phyloP scores from a whole-genome alignment of 1,140 invertebrate genomes.

The Meloidogyne hapla region DNA sequence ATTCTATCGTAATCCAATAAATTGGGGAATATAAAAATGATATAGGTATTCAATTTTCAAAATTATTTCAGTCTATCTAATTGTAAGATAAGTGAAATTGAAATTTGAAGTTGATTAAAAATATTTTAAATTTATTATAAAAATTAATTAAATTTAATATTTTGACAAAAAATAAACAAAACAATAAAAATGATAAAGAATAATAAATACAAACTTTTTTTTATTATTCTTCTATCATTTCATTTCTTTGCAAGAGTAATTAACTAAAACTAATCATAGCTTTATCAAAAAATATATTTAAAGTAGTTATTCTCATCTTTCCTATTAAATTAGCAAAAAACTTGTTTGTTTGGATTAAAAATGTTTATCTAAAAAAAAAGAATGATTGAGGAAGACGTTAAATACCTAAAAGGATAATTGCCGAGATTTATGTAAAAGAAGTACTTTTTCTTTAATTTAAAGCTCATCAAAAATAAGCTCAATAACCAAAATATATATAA shows the following conservation, averaged over 20 bases:
- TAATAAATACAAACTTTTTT: conserved; percentile 1
- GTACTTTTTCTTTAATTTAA: too few relatives aligned
- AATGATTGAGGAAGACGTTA: not conserved
- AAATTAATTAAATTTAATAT: not conserved
- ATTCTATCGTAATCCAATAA: too few relatives aligned
- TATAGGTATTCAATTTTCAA: too few relatives aligned
- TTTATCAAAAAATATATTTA: not conserved
- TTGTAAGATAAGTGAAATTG: too few relatives aligned
- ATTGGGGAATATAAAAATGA: too few relatives aligned
- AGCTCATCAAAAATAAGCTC: too few relatives aligned
- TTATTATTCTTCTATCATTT: not conserved
- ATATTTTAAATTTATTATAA: not conserved
- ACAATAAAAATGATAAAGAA: not conserved
- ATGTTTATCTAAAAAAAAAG: not conserved
- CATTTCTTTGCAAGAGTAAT: not conserved
- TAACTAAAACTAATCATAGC: not conserved
- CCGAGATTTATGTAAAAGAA: not conserved
- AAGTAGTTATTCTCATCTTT: not conserved
- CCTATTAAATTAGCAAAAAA: not conserved
- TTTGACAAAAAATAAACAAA: not conserved
- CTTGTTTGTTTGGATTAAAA: not conserved
- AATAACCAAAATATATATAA: too few relatives aligned
- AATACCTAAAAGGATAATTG: not conserved
- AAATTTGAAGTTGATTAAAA: too few relatives aligned
- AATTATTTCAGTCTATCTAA: too few relatives aligned